Evolutionary conservation across 2,797 vertebrate species (phyloP), one percentile per base, ranked within the genome.

Genomic region (Myripristis jacobus): DNA sequence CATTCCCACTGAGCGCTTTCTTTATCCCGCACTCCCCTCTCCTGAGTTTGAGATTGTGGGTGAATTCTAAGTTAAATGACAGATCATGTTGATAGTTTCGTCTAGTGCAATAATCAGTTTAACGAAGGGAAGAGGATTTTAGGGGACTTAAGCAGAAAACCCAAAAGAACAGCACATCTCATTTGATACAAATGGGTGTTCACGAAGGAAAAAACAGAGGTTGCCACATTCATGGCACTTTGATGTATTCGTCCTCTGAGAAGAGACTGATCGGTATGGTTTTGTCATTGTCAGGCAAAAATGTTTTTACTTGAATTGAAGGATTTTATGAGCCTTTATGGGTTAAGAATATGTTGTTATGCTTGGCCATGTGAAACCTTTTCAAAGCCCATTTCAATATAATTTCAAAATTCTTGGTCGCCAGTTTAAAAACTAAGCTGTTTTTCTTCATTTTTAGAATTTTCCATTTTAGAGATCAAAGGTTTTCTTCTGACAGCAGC

Each of bases 21-120:
- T 67, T 85, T 80, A 63, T 69, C 38, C 75, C 52, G 70, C 71
- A 41, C 80, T 78, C 51, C 53, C 61, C 58, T 79, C 91, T 84
- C 59, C 62, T 57, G 75, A 79, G 69, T 68, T 90, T 86, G 86
- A 92, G 93, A 89, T 78, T 52, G 61, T 44, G 72, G 70, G 29
- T 82, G 63, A 82, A 58, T 66, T 67, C 76, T 58, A 86, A 91
- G 81, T 83, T 87, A 90, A 89, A 89, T 89, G 88, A 91, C 92
- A 91, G 91, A 91, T 93, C 53, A 70, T 82, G 86, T 92, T 90
- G 88, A 94, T 94, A 90, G 90, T 95, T 90, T 95, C 92, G 93
- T 96, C 93, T 95, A 94, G 96, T 97, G 97, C 96, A 98, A 97
- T 98, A 97, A 98, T 91, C 92, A 88, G 80, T 73, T 48, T 73